A percentile compares a stretch with the other conserved stretches of the same genome.
phyloP scores from a whole-genome alignment of 2,113 vertebrate genomes.

The Rhipidura dahli region DNA sequence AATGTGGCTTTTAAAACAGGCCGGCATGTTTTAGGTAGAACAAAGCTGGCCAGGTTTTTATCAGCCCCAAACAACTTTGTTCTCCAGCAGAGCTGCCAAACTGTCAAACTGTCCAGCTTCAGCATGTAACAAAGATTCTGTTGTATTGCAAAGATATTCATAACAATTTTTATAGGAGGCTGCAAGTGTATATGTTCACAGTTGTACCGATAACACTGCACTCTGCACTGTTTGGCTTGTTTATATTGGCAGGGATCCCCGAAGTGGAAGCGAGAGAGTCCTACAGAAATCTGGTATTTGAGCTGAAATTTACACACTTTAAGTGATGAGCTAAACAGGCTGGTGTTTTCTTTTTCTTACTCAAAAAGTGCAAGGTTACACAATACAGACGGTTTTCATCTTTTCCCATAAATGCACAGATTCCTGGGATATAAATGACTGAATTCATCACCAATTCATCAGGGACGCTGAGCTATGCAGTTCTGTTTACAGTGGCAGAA shows the following conservation, averaged over 20 bases:
- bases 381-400: slow-evolving; percentile 90
- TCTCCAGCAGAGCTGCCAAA: slow-evolving; percentile 75
- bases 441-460: slow-evolving; percentile 99
- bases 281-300: slow-evolving; percentile 84
- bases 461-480: slow-evolving; percentile 97
- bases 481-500: slow-evolving; percentile 99
- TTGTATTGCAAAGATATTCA: slow-evolving; percentile 82
- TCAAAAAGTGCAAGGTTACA: slow-evolving; percentile 94
- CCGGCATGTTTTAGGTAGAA: slow-evolving; percentile 55
- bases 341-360: slow-evolving; percentile 90
- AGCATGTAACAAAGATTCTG: slow-evolving; percentile 77
- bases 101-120: slow-evolving; percentile 76
- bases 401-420: slow-evolving; percentile 89
- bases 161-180: slow-evolving; percentile 82
- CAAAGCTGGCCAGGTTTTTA: slow-evolving; percentile 64
- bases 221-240: slow-evolving; percentile 81
- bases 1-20: slow-evolving; percentile 20
- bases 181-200: slow-evolving; percentile 79
- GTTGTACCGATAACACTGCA: slow-evolving; percentile 82
- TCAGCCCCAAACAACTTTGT: slow-evolving; percentile 74
- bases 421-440: slow-evolving; percentile 96
- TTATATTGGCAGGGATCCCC: slow-evolving; percentile 86
- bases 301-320: slow-evolving; percentile 90
- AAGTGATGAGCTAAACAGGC: slow-evolving; percentile 92
- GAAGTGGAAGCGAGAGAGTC: slow-evolving; percentile 77